A percentile compares a stretch with the other conserved stretches of the same genome.
Conservation (phyloP, 2,113 vertebrate genomes). For the Balaeniceps rex region DNA sequence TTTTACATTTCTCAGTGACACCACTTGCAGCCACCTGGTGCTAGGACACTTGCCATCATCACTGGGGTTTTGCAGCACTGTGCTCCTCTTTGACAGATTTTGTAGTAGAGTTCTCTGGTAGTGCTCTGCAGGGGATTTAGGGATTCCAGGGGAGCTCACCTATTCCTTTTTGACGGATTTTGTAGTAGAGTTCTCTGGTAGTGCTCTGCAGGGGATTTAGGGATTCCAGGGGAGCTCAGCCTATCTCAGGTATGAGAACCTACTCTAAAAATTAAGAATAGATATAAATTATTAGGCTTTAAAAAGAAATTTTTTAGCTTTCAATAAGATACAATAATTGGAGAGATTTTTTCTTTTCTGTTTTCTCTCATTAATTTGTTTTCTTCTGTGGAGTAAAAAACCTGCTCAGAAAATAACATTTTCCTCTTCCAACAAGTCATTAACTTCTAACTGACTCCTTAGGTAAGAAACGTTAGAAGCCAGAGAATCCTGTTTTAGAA, state of each 20-base stretch:
- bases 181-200: background rate
- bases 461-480: background rate
- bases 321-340: background rate
- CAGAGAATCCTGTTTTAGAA: background rate
- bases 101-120: background rate
- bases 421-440: background rate
- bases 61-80: background rate
- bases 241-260: background rate
- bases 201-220: background rate
- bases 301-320: background rate
- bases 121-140: background rate
- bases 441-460: background rate
- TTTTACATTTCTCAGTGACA: background rate
- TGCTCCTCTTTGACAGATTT: background rate
- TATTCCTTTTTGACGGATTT: background rate
- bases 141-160: background rate
- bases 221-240: background rate
- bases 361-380: background rate
- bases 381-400: background rate
- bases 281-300: background rate
- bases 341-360: background rate
- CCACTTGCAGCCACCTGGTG: rapidly evolving
- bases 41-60: background rate
- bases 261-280: background rate
- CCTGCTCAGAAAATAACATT: background rate